Conservation (phyloP, 2,888 invertebrate species). For the Aricia artaxerxes region DNA sequence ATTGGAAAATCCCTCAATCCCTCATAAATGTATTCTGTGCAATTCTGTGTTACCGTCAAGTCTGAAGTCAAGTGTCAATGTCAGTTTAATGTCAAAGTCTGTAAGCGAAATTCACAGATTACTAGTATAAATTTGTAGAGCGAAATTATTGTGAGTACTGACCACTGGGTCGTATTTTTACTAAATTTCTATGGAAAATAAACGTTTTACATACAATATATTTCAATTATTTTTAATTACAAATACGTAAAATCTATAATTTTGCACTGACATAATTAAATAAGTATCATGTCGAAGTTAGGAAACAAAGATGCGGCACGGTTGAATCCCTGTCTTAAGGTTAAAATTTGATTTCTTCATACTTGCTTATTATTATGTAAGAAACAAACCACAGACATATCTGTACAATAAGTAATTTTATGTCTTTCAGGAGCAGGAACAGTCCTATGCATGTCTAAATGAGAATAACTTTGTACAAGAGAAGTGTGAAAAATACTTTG, state of each 20-base stretch:
- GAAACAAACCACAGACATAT: neutral
- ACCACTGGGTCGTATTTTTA: neutral
- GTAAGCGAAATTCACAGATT: too few species aligned
- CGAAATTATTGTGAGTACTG: too few species aligned
- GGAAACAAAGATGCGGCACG: constrained; percentile 62
- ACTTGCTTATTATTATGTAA: constrained; percentile 30
- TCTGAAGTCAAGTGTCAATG: too few species aligned
- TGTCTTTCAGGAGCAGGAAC: constrained; percentile 83
- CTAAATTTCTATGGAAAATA: neutral
- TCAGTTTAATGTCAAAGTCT: too few species aligned
- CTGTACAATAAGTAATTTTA: constrained; percentile 45
- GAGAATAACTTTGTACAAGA: constrained; percentile 84
- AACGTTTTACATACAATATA: neutral
- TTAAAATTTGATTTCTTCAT: constrained; percentile 40
- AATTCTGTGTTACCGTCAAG: too few species aligned
- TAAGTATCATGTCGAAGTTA: constrained; percentile 53
- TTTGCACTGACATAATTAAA: neutral
- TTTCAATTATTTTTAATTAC: neutral
- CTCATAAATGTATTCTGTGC: too few species aligned
- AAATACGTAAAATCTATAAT: neutral
- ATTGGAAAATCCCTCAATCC: too few species aligned
- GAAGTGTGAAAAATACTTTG: constrained; percentile 84
- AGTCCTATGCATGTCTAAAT: constrained; percentile 86
- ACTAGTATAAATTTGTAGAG: too few species aligned
- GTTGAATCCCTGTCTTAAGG: constrained; percentile 68